phyloP scores from a whole-genome alignment of 2,113 vertebrate genomes.

The Maccullochella peelii region DNA sequence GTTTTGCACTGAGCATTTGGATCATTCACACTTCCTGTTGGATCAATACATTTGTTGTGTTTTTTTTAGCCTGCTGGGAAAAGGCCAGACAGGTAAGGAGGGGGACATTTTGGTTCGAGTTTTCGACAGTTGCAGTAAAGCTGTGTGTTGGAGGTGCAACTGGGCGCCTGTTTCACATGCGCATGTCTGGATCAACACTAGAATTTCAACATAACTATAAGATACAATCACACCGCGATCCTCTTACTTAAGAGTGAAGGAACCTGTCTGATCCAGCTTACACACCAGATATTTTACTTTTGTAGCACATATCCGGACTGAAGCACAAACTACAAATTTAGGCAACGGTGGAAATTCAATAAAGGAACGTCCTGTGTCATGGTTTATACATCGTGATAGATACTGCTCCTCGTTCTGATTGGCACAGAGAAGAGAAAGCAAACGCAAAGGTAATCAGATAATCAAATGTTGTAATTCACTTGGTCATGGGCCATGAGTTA shows the following conservation, averaged over 20 bases:
- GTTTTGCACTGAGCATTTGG: conserved; percentile 42
- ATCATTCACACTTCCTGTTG: conserved; percentile 50
- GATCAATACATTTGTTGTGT: conserved; percentile 52
- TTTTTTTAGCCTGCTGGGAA: conserved; percentile 11
- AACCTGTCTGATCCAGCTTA: neutral
- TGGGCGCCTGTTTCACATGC: conserved; percentile 11
- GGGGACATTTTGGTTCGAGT: neutral
- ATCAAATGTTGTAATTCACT: conserved; percentile 38
- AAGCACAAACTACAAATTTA: neutral
- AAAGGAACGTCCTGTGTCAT: neutral
- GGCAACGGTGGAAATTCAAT: neutral
- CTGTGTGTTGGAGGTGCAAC: neutral
- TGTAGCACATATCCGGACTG: neutral
- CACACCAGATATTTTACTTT: neutral
- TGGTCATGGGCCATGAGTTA: conserved; percentile 13
- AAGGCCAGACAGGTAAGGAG: conserved; percentile 65
- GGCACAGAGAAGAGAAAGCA: neutral
- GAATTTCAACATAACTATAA: neutral
- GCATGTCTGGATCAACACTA: neutral
- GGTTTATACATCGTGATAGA: neutral
- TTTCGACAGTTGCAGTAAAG: neutral
- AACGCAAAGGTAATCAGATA: conserved; percentile 22
- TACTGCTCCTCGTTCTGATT: conserved; percentile 3
- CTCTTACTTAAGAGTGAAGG: neutral
- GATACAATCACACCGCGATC: neutral